A percentile compares a stretch with the other conserved stretches of the same genome.
Conservation (phyloP, 2,113 vertebrate genomes). For the Phrynocephalus versicolor region DNA sequence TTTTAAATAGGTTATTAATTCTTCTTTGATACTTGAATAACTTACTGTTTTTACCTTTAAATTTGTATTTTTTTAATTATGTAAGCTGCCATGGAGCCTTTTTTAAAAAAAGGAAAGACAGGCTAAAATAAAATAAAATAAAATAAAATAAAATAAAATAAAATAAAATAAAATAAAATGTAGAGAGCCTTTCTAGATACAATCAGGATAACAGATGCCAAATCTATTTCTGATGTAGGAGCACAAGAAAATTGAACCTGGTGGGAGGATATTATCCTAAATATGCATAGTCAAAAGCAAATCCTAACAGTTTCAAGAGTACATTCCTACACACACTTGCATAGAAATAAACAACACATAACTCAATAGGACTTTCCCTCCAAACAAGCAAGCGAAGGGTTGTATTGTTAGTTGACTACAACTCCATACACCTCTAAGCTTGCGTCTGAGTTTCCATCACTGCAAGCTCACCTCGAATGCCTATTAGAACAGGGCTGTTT, state of each 20-base stretch:
- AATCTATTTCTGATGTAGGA: neutral
- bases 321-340: too few relatives aligned
- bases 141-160: too few relatives aligned
- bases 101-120: too few relatives aligned
- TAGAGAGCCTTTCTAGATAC: slow-evolving; percentile 22
- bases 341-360: too few relatives aligned
- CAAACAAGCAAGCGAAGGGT: neutral
- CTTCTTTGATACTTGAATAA: too few relatives aligned
- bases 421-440: neutral
- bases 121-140: too few relatives aligned
- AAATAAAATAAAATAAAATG: too few relatives aligned
- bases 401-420: neutral
- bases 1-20: too few relatives aligned
- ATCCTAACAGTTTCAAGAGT: too few relatives aligned
- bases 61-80: neutral
- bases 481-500: slow-evolving; percentile 35
- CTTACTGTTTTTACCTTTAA: too few relatives aligned
- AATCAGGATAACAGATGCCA: slow-evolving; percentile 29
- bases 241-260: neutral
- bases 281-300: neutral
- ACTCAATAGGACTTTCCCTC: too few relatives aligned
- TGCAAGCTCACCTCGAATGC: neutral
- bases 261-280: too few relatives aligned
- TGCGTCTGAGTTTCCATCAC: neutral
- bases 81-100: neutral